phyloP scores from a whole-genome alignment of 2,113 vertebrate species.

The Numenius arquata region DNA sequence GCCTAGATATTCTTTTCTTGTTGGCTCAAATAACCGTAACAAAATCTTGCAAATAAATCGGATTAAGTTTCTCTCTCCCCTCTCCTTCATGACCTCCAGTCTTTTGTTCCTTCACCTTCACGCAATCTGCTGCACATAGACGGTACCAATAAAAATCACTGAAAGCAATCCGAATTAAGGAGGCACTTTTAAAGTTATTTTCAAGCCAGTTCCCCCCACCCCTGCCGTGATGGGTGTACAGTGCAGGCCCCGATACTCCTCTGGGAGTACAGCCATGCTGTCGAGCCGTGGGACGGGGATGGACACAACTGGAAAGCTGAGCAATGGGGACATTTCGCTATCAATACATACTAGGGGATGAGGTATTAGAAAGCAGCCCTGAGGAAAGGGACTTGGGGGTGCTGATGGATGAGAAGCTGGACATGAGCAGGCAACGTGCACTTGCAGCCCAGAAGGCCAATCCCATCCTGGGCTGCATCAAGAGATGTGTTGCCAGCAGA shows the following conservation, averaged over 20 bases:
- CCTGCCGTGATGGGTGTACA: too few relatives aligned
- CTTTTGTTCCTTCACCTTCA: background rate
- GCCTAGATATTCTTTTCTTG: background rate
- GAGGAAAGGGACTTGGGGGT: too few relatives aligned
- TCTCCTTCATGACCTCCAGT: background rate
- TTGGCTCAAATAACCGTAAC: background rate
- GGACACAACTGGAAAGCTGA: background rate
- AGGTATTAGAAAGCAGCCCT: too few relatives aligned
- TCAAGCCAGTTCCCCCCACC: background rate
- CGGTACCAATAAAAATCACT: background rate
- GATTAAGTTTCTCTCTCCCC: background rate
- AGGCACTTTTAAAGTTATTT: background rate
- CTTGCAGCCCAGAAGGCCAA: too few relatives aligned
- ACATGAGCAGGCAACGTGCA: too few relatives aligned
- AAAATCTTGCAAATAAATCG: background rate
- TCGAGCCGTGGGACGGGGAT: fast-evolving
- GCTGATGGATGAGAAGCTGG: too few relatives aligned
- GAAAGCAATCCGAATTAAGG: background rate
- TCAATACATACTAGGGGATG: too few relatives aligned
- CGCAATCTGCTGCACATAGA: background rate
- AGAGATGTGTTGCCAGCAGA: too few relatives aligned
- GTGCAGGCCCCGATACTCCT: background rate
- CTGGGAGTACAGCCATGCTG: background rate
- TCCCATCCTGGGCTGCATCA: too few relatives aligned
- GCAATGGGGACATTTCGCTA: background rate